These are phyloP conservation scores for Diarsia mendica DNA, from an alignment of 2,888 invertebrate species.

Conservation along the genomic window DNA sequence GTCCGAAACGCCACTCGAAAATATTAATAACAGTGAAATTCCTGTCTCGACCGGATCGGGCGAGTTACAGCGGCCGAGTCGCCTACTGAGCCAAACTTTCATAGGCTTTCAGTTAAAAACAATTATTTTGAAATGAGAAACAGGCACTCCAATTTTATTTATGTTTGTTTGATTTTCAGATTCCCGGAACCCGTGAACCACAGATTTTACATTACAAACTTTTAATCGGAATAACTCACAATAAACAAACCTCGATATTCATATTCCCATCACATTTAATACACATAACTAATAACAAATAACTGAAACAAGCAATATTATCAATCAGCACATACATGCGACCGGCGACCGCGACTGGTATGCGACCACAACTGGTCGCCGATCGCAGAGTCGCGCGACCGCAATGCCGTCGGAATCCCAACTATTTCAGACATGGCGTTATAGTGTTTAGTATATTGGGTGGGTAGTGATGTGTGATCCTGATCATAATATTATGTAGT, in stretches of 20 bases:
- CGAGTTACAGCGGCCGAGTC: too few relatives aligned
- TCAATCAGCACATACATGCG: conserved; percentile 39
- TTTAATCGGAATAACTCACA: not conserved
- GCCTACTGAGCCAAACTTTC: too few relatives aligned
- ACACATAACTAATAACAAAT: not conserved
- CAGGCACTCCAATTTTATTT: too few relatives aligned
- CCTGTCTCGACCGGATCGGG: too few relatives aligned
- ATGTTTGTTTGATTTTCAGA: too few relatives aligned
- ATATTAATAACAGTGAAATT: too few relatives aligned
- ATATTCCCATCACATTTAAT: not conserved
- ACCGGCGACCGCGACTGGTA: conserved; percentile 49
- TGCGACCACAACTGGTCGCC: conserved; percentile 52
- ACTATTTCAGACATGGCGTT: conserved; percentile 35
- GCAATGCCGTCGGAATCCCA: conserved; percentile 49
- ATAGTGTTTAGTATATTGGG: not conserved
- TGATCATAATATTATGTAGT: not conserved
- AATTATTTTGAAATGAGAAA: too few relatives aligned
- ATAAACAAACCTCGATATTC: not conserved
- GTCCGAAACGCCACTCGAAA: too few relatives aligned
- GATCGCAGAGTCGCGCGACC: conserved; percentile 28
- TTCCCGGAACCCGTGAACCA: not conserved
- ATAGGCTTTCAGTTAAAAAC: too few relatives aligned
- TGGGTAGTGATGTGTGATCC: not conserved
- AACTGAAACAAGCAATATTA: conserved; percentile 22
- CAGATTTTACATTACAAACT: not conserved